phyloP scores from a whole-genome alignment of 1,140 invertebrate species.

The Drosophila santomea region DNA sequence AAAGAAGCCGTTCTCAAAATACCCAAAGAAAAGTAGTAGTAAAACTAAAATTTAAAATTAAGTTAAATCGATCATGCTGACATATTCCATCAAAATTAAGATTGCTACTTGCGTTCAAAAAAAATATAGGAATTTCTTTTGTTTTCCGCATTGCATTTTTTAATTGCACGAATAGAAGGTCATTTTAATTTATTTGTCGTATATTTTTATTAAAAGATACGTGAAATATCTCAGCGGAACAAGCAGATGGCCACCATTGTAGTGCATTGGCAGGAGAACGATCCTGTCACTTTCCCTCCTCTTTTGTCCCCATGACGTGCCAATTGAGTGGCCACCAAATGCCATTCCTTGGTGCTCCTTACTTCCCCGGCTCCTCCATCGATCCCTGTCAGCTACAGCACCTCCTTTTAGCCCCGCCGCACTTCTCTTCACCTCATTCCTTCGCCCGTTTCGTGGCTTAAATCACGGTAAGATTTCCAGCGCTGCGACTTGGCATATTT shows the following conservation, averaged over 20 bases:
- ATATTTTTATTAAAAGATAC: too few species aligned
- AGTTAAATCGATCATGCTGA: too few species aligned
- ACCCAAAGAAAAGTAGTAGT: too few species aligned
- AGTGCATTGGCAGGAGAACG: constrained; percentile 1
- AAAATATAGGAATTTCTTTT: too few species aligned
- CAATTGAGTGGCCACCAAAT: constrained; percentile 68
- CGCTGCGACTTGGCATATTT: constrained; percentile 63
- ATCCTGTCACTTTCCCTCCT: constrained; percentile 1
- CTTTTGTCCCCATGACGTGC: constrained; percentile 51
- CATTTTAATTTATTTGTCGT: too few species aligned
- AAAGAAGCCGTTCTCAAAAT: neutral
- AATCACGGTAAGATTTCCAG: constrained; percentile 74
- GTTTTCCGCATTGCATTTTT: too few species aligned
- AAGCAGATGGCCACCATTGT: neutral
- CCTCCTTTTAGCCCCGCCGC: constrained; percentile 8
- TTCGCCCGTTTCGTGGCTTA: constrained; percentile 54
- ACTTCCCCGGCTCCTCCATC: neutral
- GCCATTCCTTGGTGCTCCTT: constrained; percentile 8
- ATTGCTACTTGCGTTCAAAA: too few species aligned
- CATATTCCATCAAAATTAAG: too few species aligned
- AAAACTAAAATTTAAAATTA: neutral
- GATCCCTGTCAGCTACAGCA: constrained; percentile 34
- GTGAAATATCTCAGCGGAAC: too few species aligned
- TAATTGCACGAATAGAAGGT: too few species aligned
- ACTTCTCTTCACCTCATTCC: neutral